phyloP scores from a whole-genome alignment of 2,888 invertebrate genomes.

The Epiperipatus broadwayi region DNA sequence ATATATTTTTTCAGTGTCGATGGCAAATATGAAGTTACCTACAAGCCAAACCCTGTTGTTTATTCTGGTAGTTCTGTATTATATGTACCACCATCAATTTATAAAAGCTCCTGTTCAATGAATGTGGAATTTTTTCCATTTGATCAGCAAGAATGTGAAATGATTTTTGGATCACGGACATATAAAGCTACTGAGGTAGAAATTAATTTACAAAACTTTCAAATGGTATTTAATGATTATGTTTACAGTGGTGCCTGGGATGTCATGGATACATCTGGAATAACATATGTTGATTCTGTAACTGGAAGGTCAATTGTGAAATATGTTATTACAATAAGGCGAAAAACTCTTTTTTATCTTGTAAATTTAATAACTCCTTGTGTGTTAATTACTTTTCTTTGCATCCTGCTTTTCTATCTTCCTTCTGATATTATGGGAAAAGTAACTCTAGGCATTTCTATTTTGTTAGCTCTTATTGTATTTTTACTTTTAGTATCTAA shows the following conservation, averaged over 20 bases:
- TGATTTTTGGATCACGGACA: slow-evolving; percentile 99
- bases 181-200: slow-evolving; percentile 94
- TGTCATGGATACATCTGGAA: slow-evolving; percentile 61
- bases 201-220: slow-evolving; percentile 75
- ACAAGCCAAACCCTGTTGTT: slow-evolving; percentile 94
- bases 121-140: slow-evolving; percentile 99
- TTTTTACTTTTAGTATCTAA: no score
- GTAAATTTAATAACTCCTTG: no score
- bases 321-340: no score
- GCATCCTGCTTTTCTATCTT: no score
- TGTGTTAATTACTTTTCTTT: no score
- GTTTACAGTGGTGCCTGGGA: slow-evolving; percentile 99
- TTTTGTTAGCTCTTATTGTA: no score
- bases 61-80: slow-evolving; percentile 89
- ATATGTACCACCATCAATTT: slow-evolving; percentile 99
- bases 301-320: no score
- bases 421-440: no score
- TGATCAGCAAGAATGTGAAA: slow-evolving; percentile 95
- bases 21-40: slow-evolving; percentile 97
- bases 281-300: no score
- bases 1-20: slow-evolving; percentile 76
- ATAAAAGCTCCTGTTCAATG: slow-evolving; percentile 95
- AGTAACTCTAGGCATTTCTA: no score
- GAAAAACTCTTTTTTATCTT: no score
- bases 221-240: slow-evolving; percentile 87